A percentile compares a stretch with the other conserved stretches of the same genome.
These are phyloP conservation scores for Crematogaster levior DNA, from an alignment of 2,888 invertebrate species.

Conservation along the genomic window DNA sequence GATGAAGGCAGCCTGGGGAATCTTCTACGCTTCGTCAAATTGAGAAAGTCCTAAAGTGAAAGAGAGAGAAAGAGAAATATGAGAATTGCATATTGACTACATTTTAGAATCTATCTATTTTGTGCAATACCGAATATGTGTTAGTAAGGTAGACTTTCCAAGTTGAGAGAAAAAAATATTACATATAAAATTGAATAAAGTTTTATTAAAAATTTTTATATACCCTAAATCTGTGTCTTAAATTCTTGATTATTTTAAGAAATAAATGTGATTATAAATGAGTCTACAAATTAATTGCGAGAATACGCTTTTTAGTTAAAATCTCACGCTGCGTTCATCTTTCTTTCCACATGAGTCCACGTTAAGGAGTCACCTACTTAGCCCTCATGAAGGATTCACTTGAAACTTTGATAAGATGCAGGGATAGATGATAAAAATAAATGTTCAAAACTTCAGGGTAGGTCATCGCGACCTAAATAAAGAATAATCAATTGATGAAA, in stretches of 20 bases:
- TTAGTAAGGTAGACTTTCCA: background rate
- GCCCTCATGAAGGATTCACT: no score
- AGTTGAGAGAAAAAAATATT: no score
- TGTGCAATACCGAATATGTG: background rate
- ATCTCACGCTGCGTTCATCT: background rate
- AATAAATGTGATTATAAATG: background rate
- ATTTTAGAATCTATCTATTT: constrained; percentile 12
- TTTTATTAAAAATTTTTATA: no score
- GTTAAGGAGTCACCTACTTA: no score
- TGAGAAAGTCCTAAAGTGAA: background rate
- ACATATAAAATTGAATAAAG: no score
- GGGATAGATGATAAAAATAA: no score
- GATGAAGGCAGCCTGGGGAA: background rate
- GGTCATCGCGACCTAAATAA: no score
- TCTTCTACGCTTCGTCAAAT: background rate
- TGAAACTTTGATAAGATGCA: no score
- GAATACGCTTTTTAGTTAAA: background rate
- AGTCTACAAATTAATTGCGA: background rate
- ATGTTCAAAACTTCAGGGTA: no score
- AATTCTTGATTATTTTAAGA: background rate
- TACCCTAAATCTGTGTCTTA: background rate
- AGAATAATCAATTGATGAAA: no score
- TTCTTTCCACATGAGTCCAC: background rate
- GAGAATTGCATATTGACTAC: constrained; percentile 25
- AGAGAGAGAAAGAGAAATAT: background rate